A percentile compares a stretch with the other conserved stretches of the same genome.
Conservation (phyloP, 1,140 invertebrate species). For the Penaeus chinensis region DNA sequence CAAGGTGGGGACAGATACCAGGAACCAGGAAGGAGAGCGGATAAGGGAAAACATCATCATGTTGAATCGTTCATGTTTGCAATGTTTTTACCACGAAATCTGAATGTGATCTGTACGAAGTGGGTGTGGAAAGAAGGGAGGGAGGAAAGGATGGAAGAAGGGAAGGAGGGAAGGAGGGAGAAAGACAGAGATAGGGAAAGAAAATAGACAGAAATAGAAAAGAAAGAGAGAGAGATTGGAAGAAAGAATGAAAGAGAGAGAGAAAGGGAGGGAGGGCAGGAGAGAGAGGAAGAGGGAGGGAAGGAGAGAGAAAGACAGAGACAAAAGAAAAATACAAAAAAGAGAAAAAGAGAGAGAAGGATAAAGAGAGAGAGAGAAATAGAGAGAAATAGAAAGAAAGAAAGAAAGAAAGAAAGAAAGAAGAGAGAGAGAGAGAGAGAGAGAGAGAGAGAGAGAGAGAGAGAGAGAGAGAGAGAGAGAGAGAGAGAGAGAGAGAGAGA, state of each 20-base stretch:
- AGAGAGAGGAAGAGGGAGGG: neutral
- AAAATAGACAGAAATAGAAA: no score
- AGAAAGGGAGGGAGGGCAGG: neutral
- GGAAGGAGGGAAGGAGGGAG: neutral
- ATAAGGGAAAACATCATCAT: no score
- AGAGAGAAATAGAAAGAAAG: neutral
- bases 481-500: neutral
- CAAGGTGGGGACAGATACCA: no score
- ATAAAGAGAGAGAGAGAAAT: neutral
- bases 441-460: neutral
- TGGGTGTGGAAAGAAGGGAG: neutral
- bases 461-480: conserved; percentile 5
- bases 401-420: neutral
- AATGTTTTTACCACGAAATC: no score
- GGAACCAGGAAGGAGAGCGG: no score
- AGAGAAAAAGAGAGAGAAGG: neutral
- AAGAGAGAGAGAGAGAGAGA: neutral
- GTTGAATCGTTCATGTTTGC: no score
- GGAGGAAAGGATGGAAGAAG: neutral
- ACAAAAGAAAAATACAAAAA: neutral
- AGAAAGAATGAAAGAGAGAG: neutral
- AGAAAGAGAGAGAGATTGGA: neutral
- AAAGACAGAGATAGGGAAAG: neutral
- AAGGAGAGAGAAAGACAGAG: neutral
- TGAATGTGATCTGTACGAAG: no score